These are phyloP conservation scores for Leiothrix lutea DNA, from an alignment of 2,113 vertebrate genomes.

Conservation along the genomic window DNA sequence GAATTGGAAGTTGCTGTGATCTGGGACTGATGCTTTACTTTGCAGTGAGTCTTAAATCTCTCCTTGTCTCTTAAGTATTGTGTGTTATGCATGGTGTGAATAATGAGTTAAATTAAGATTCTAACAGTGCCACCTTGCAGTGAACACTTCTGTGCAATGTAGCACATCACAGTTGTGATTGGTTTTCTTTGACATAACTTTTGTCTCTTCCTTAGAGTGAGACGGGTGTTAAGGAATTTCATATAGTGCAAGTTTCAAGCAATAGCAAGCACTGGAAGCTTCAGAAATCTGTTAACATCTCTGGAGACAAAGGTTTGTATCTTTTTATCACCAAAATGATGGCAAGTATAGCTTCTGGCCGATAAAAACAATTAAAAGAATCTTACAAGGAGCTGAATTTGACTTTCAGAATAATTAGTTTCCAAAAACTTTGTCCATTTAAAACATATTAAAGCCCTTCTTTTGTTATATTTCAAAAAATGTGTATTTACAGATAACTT, in stretches of 20 bases:
- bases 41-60: neutral
- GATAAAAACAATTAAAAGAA: neutral
- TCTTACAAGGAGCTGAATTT: neutral
- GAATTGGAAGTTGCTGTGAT: neutral
- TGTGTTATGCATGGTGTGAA: neutral
- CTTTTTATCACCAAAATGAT: neutral
- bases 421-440: neutral
- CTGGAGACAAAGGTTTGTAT: conserved; percentile 87
- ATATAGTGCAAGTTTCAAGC: conserved; percentile 94
- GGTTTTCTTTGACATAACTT: neutral
- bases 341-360: neutral
- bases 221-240: conserved; percentile 91
- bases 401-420: neutral
- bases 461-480: neutral
- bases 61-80: neutral
- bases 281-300: conserved; percentile 87
- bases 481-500: neutral
- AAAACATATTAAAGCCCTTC: neutral
- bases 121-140: neutral
- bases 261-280: conserved; percentile 91
- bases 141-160: neutral
- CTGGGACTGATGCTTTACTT: neutral
- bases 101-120: neutral
- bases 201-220: conserved; percentile 81
- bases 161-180: neutral